These are phyloP conservation scores for Subanguina moxae DNA, from an alignment of 1,140 invertebrate genomes.

Conservation along the genomic window DNA sequence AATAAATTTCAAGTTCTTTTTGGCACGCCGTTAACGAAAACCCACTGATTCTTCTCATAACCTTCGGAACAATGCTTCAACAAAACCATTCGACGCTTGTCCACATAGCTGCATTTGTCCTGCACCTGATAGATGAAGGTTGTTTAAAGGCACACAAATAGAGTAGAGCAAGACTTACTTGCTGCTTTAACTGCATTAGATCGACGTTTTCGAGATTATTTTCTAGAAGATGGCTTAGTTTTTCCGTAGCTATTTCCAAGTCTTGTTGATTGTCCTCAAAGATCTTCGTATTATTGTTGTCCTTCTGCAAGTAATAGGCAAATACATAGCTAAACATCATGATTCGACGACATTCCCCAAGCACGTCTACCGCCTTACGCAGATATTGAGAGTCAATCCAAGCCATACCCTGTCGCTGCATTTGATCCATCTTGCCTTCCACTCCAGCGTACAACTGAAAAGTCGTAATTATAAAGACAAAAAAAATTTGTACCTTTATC, in stretches of 20 bases:
- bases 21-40: no score
- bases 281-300: slow-evolving; percentile 96
- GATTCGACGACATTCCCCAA: slow-evolving; percentile 93
- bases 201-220: slow-evolving; percentile 94
- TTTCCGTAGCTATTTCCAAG: slow-evolving; percentile 92
- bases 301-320: slow-evolving; percentile 88
- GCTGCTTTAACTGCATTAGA: slow-evolving; percentile 89
- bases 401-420: slow-evolving; percentile 69
- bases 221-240: slow-evolving; percentile 92
- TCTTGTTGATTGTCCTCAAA: slow-evolving; percentile 99
- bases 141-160: no score
- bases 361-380: slow-evolving; percentile 79
- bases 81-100: slow-evolving; percentile 85
- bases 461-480: neutral
- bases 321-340: slow-evolving; percentile 98
- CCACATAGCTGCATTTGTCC: slow-evolving; percentile 93
- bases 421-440: neutral
- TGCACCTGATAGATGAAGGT: no score
- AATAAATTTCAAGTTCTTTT: no score
- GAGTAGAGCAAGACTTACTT: no score
- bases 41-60: slow-evolving; percentile 72
- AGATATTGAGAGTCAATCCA: slow-evolving; percentile 73
- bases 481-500: slow-evolving; percentile 75
- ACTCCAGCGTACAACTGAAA: neutral
- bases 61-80: slow-evolving; percentile 95